Evolutionary conservation across 2,113 vertebrate genomes (phyloP), one percentile per base, ranked within the genome.

Genomic region (Misgurnus anguillicaudatus): DNA sequence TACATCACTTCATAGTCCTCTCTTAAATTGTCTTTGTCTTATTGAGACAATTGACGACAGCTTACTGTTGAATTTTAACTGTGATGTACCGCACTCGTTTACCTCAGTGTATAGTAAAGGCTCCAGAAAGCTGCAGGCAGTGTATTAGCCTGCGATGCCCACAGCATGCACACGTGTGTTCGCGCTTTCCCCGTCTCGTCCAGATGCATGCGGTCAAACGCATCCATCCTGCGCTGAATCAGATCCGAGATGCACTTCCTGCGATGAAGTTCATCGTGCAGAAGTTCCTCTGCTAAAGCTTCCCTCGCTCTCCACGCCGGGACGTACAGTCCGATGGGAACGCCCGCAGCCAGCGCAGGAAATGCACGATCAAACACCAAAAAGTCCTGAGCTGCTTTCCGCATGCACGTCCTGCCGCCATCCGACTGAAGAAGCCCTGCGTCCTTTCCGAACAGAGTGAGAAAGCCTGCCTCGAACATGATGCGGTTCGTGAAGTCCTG

Each of bases 71-170:
- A 1, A 31, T 31, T 31, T 31, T 31, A 2, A 31, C 48, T 14
- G 11, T 21, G 51, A 7, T 51, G 1, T 1, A 62, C 4, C 45
- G 68, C 63, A 3, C 38, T 62, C 3, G 17, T 24, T 48, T 45
- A 89, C 88, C 85, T 88, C 41, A 89, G 76, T 69, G 85, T 85
- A 70, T 87, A 84, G 67, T 87, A 89, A 41, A 89, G 72, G 66
- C 87, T 89, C 88, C 88, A 89, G 77, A 89, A 89, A 10, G 86
- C 76, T 21, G 88, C 81, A 1, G 88, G 88, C 9, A 88, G 42
- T 7, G 88, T 89, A 75, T 89, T 89, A 47, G 88, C 88, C 75
- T 86, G 88, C 10, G 88, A 89, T 2, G 88, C 88, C 88, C 88
- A 89, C 8, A 89, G 77, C 75, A 89, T 84, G 66, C 64, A 78